phyloP scores from a whole-genome alignment of 2,797 vertebrate species.

The Malacoraja senta region DNA sequence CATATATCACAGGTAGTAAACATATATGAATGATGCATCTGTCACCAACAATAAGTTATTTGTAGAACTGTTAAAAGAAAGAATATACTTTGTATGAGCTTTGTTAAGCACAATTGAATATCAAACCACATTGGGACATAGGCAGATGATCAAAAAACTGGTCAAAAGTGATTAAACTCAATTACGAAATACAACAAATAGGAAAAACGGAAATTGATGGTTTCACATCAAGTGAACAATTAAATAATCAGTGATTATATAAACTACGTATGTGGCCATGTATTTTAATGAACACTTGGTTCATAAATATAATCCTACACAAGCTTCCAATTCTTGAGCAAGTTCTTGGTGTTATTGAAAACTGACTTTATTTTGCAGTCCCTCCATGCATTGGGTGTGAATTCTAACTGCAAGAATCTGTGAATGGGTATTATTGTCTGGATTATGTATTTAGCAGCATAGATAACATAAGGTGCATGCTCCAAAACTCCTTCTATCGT shows the following conservation, averaged over 20 bases:
- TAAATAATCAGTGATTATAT: neutral
- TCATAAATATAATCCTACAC: neutral
- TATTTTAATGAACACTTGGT: neutral
- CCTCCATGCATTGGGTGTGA: neutral
- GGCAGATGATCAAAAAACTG: neutral
- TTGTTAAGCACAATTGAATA: neutral
- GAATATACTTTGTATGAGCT: neutral
- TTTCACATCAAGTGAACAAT: neutral
- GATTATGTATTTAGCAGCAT: neutral
- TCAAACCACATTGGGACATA: neutral
- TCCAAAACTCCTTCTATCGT: neutral
- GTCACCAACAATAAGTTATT: neutral
- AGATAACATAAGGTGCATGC: neutral
- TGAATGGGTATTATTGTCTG: neutral
- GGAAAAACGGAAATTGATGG: conserved; percentile 1
- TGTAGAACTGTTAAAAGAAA: neutral
- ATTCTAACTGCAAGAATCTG: neutral
- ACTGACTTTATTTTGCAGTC: neutral
- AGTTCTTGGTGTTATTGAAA: neutral
- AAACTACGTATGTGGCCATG: neutral
- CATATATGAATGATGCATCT: neutral
- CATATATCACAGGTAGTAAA: neutral
- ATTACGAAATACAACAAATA: neutral
- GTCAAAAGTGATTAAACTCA: neutral
- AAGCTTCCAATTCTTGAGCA: neutral